Base-by-base conservation (phyloP, 2,113 vertebrate genomes). In the Chionodraco myersi region DNA sequence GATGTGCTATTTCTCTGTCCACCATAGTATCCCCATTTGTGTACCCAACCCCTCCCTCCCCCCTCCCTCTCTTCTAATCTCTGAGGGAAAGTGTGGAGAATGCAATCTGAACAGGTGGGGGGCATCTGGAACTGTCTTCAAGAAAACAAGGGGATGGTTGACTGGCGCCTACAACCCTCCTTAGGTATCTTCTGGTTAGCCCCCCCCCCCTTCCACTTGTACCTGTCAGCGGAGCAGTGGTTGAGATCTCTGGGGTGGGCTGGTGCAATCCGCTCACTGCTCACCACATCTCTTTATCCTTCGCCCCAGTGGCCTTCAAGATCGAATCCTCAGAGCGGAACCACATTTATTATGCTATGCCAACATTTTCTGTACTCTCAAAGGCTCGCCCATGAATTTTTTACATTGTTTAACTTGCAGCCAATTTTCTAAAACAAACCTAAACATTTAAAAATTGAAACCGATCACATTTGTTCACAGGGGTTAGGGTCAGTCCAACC, bases 71-170 rank as follows among this genome's bases (percentile, higher is more conserved):
- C 70, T 9, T 48, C 67, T 82, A 84, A 86, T 89, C 87, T 88
- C 86, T 10, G 75, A 70, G 73, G 59, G 30, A 45, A 57, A 63
- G 68, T 73, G 67, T 57, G 80, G 75, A 76, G 91, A 88, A 88
- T 76, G 69, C 84, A 92, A 88, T 89, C 85, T 86, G 86, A 52
- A 68, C 61, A n/a, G 10, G 45, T 7, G 14, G 21, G 59, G 79
- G 73, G 80, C 77, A 83, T 89, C 73, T 85, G 83, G 61, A 66
- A 44, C 72, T 56, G 71, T 82, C 80, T 53, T 56, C 76, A 51
- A 47, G 74, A 70, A 78, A 85, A 91, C 89, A 74, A 87, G 78
- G 61, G 61, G 59, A 80, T 5, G 72, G 65, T 73, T 84, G 88
- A 89, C 75, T 82, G 81, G 79, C 67, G 57, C 62, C 60, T 69